A percentile compares a stretch with the other conserved stretches of the same genome.
Evolutionary conservation across 1,140 invertebrate genomes (phyloP).

Genomic region (Belonocnema kinseyi): DNA sequence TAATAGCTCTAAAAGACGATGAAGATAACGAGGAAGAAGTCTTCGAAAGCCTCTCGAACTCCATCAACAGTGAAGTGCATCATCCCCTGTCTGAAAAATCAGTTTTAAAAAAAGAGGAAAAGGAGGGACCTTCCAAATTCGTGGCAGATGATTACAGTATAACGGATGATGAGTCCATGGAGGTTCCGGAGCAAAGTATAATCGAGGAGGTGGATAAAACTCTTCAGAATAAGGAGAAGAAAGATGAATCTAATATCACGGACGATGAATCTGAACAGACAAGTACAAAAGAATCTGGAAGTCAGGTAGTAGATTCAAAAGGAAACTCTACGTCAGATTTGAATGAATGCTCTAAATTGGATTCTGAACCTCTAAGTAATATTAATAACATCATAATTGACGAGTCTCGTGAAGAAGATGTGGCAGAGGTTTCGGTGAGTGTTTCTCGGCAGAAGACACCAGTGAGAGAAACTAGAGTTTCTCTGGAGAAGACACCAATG

Average conservation of each 20-base stretch:
- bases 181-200: conserved; percentile 16
- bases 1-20: conserved; percentile 20
- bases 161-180: conserved; percentile 67
- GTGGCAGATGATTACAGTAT: conserved; percentile 54
- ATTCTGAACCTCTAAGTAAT: not conserved
- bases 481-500: conserved; percentile 28
- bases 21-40: conserved; percentile 51
- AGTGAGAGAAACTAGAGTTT: conserved; percentile 43
- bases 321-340: not conserved
- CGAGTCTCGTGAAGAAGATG: not conserved
- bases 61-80: conserved; percentile 38
- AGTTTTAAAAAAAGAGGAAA: conserved; percentile 39
- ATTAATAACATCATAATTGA: not conserved
- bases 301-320: not conserved
- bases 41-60: conserved; percentile 59
- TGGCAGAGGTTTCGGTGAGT: not conserved
- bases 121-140: conserved; percentile 28
- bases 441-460: conserved; percentile 25
- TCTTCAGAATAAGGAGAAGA: conserved; percentile 30
- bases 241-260: conserved; percentile 59
- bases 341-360: not conserved
- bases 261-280: conserved; percentile 55
- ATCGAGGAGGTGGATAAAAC: not conserved
- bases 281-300: not conserved
- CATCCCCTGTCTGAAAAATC: conserved; percentile 32